Evolutionary conservation across 2,888 invertebrate species (phyloP).

Genomic region (Strigamia crassipes): DNA sequence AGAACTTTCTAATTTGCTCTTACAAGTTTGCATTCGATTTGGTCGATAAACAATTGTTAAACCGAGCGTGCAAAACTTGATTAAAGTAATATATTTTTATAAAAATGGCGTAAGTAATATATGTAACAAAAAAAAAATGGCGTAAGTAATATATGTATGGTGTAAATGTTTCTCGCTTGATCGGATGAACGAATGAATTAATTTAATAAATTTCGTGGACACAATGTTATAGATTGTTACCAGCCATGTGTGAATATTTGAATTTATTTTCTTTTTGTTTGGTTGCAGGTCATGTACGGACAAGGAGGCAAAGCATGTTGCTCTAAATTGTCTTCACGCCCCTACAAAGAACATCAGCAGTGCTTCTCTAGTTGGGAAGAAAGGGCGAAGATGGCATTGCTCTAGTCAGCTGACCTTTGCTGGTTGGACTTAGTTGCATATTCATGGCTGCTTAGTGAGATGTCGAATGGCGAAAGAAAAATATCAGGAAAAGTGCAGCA

Average conservation of each 20-base stretch:
- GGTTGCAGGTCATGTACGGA: slow-evolving; percentile 18
- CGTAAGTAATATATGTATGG: too few relatives aligned
- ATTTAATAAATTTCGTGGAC: neutral
- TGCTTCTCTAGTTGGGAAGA: neutral
- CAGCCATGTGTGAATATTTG: neutral
- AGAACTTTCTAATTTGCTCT: too few relatives aligned
- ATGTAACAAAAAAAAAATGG: too few relatives aligned
- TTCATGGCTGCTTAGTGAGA: neutral
- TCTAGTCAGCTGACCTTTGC: slow-evolving; percentile 36
- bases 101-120: too few relatives aligned
- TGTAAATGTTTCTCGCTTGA: neutral
- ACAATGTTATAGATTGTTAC: neutral
- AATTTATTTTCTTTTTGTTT: neutral
- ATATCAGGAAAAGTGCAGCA: neutral
- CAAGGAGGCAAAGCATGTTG: slow-evolving; percentile 39
- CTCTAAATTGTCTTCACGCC: slow-evolving; percentile 21
- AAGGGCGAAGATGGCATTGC: neutral
- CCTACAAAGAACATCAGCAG: neutral
- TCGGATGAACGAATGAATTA: neutral
- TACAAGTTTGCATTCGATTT: too few relatives aligned
- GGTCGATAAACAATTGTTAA: too few relatives aligned
- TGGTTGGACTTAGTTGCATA: slow-evolving; percentile 15
- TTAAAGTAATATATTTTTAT: too few relatives aligned
- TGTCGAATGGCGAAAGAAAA: neutral
- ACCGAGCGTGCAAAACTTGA: too few relatives aligned